Evolutionary conservation across 2,113 vertebrate species (phyloP).

Genomic region (Sorex fumeus): DNA sequence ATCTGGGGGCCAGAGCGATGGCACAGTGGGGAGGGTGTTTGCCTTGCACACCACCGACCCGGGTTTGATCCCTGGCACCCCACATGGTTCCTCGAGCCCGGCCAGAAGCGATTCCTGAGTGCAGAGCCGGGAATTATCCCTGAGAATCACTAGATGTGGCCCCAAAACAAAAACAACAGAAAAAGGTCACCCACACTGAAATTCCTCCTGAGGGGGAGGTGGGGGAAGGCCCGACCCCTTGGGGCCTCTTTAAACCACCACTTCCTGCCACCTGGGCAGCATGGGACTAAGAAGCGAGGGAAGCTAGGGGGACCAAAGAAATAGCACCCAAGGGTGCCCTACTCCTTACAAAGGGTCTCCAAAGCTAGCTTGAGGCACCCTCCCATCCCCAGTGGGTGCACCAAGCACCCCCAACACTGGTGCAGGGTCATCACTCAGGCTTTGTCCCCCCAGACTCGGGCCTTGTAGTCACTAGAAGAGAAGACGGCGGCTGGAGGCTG

Average conservation of each 20-base stretch:
- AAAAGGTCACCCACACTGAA: background rate
- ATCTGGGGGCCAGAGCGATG: too few species aligned
- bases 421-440: background rate
- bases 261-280: background rate
- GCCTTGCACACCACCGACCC: too few species aligned
- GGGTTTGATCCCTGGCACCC: too few species aligned
- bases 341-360: background rate
- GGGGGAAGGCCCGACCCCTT: background rate
- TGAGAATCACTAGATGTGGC: too few species aligned
- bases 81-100: too few species aligned
- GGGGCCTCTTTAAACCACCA: background rate
- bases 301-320: background rate
- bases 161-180: too few species aligned
- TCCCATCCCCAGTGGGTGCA: too few species aligned
- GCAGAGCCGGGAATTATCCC: too few species aligned
- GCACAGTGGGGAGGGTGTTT: too few species aligned
- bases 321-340: accelerated
- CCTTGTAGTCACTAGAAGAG: background rate
- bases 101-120: too few species aligned
- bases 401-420: background rate
- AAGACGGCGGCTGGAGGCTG: background rate
- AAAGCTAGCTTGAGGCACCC: background rate
- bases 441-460: background rate
- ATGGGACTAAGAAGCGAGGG: background rate
- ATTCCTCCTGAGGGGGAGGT: background rate